phyloP scores from a whole-genome alignment of 2,888 invertebrate genomes.

The Scaeva pyrastri region DNA sequence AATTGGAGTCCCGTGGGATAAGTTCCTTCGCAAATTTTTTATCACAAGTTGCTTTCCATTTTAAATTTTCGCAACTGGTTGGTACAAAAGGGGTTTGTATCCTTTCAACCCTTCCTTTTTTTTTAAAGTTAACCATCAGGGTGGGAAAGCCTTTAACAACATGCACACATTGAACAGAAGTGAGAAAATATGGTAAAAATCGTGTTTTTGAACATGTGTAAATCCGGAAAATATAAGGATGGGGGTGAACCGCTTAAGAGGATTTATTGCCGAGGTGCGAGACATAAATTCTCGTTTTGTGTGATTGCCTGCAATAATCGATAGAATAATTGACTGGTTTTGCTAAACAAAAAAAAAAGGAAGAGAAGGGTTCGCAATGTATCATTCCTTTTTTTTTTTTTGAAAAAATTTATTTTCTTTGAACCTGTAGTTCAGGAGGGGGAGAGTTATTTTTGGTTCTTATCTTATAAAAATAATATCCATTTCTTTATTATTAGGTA shows the following conservation, averaged over 20 bases:
- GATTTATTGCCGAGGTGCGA: slow-evolving; percentile 81
- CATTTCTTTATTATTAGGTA: too few relatives aligned
- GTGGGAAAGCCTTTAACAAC: slow-evolving; percentile 11
- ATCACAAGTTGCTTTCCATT: slow-evolving; percentile 34
- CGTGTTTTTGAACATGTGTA: slow-evolving; percentile 74
- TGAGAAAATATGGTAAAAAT: slow-evolving; percentile 61
- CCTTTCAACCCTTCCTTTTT: slow-evolving; percentile 58
- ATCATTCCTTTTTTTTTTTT: slow-evolving; percentile 11
- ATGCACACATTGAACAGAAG: not conserved
- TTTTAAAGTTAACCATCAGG: slow-evolving; percentile 35
- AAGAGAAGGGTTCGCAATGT: slow-evolving; percentile 49
- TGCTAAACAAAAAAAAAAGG: slow-evolving; percentile 20
- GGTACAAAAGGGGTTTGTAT: slow-evolving; percentile 3
- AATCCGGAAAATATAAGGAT: slow-evolving; percentile 44
- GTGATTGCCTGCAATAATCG: slow-evolving; percentile 83
- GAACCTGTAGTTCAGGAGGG: not conserved
- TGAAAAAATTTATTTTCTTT: slow-evolving; percentile 29
- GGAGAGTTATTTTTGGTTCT: too few relatives aligned
- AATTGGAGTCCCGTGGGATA: slow-evolving; percentile 59
- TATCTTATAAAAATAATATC: too few relatives aligned
- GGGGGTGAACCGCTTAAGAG: slow-evolving; percentile 76
- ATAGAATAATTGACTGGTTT: slow-evolving; percentile 79
- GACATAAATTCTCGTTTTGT: slow-evolving; percentile 83
- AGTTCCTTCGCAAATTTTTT: slow-evolving; percentile 34
- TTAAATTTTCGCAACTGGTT: slow-evolving; percentile 62